These are phyloP conservation scores for Acipenser transmontanus DNA, from an alignment of 2,797 vertebrate genomes.

Conservation along the genomic window DNA sequence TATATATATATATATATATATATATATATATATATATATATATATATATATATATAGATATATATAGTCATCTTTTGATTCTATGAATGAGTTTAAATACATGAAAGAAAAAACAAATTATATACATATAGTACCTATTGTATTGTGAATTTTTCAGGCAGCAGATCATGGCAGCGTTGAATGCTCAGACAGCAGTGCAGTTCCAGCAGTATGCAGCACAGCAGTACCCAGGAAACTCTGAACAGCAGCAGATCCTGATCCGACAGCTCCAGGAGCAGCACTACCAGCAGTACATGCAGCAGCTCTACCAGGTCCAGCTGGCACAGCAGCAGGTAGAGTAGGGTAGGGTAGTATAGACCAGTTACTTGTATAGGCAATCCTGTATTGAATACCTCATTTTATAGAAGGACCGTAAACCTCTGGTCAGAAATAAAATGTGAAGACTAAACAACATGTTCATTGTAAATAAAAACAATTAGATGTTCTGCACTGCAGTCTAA, in stretches of 20 bases:
- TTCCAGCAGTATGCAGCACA: conserved; percentile 98
- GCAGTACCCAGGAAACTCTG: conserved; percentile 91
- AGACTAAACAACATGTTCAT: too few species aligned
- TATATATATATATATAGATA: not conserved
- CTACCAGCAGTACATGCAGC: conserved; percentile 99
- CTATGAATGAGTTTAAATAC: not conserved
- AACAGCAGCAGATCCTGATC: conserved; percentile 92
- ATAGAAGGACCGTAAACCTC: too few species aligned
- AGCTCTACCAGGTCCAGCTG: conserved; percentile 96
- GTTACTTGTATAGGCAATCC: too few species aligned
- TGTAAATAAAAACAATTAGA: too few species aligned
- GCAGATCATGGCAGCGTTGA: conserved; percentile 97
- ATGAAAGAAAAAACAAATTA: too few species aligned
- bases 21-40: conserved; percentile 9
- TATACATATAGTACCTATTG: too few species aligned
- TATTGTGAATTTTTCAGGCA: conserved; percentile 58
- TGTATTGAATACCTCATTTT: too few species aligned
- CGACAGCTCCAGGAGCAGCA: conserved; percentile 97
- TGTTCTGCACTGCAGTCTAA: too few species aligned
- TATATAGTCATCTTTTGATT: not conserved
- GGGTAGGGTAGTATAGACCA: not conserved
- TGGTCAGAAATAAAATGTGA: too few species aligned
- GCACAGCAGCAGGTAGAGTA: conserved; percentile 88
- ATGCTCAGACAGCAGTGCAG: conserved; percentile 94
- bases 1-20: conserved; percentile 17